Evolutionary conservation across 1,140 invertebrate genomes (phyloP), one percentile per base, ranked within the genome.

Genomic region (Nymphalis io): DNA sequence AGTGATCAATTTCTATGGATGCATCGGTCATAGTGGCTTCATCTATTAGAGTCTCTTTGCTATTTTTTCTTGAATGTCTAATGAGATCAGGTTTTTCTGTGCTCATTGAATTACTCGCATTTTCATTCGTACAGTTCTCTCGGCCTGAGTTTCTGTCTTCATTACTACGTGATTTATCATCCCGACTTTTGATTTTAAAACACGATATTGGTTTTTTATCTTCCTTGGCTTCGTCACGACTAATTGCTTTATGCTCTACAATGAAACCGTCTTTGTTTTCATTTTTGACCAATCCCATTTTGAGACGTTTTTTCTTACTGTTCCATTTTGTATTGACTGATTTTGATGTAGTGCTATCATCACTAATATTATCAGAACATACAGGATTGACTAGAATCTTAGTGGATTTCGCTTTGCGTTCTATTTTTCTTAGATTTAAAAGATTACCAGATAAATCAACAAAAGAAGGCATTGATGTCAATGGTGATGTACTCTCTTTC

Each of bases 371-470:
- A 63, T 91, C 89, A 6, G 85, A 84, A 62, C 89, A 91, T 18
- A 88, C 87, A 3, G 89, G 89, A 62, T 91, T 91, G 1, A 90
- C 88, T 66, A 90, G 74, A 60, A 92, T 92, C 80, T 92, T 92
- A 15, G 91, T 92, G 59, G 91, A 89, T 74, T 91, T 91, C 2
- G 84, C 83, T 75, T 81, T 87, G 39, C 84, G 75, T 81, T 92
- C 89, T 62, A 92, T 91, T 74, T 88, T 92, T 65, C 85, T 86
- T 44, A 92, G 67, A 76, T 90, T 92, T 40, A 92, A 75, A 18
- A 92, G 76, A 72, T 78, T 88, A 48, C 83, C 84, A 1, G 85
- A 80, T 15, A 81, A 73, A 62, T 88, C 83, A 60, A 88, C 80
- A 21, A 81, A 82, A 5, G 80, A 79, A 11, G 90, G 89, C 8